phyloP scores from a whole-genome alignment of 2,888 invertebrate genomes.

The Papilio elwesi region DNA sequence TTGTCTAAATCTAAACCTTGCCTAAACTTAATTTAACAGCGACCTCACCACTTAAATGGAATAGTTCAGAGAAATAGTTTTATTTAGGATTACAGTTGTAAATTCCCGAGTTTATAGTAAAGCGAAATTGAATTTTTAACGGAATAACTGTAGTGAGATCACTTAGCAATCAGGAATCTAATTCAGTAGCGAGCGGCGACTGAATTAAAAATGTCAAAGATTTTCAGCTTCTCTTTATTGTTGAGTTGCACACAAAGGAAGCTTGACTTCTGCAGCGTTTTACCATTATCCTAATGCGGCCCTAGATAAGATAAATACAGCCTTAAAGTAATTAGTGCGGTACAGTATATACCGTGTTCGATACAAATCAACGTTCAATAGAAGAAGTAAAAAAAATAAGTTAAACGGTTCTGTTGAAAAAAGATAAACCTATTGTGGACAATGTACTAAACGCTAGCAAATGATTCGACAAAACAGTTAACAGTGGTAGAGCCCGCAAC shows the following conservation, averaged over 20 bases:
- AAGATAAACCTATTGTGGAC: neutral
- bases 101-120: constrained; percentile 3
- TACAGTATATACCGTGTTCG: too few relatives aligned
- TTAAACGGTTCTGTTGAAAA: neutral
- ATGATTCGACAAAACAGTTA: too few relatives aligned
- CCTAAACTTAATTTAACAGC: neutral
- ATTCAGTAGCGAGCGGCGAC: constrained; percentile 14
- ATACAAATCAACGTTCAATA: too few relatives aligned
- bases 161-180: constrained; percentile 18
- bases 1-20: too few relatives aligned
- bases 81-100: neutral
- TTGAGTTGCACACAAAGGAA: constrained; percentile 9
- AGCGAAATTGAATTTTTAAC: neutral
- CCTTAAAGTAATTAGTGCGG: neutral
- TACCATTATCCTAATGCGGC: constrained; percentile 3
- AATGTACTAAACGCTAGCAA: too few relatives aligned
- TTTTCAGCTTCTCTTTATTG: constrained; percentile 3
- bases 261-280: neutral
- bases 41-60: neutral
- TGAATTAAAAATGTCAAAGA: constrained; percentile 29
- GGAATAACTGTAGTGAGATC: constrained; percentile 4
- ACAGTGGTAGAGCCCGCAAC: too few relatives aligned
- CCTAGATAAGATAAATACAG: neutral
- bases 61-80: neutral
- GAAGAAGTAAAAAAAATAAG: too few relatives aligned